phyloP scores from a whole-genome alignment of 2,888 invertebrate species.

The Oscheius sp. region DNA sequence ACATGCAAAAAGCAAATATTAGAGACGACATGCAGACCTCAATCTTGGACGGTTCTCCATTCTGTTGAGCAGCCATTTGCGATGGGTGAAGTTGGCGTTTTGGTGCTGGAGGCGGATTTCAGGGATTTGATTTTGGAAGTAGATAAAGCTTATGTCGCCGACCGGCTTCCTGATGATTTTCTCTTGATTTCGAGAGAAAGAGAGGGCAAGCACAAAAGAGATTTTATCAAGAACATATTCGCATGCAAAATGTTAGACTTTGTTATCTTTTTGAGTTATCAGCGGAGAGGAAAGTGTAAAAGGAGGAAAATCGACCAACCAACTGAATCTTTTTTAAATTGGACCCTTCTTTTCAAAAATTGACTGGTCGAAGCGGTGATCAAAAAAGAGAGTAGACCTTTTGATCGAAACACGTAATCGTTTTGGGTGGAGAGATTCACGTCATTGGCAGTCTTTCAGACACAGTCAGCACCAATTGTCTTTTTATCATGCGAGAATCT shows the following conservation, averaged over 20 bases:
- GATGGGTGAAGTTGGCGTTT: not conserved
- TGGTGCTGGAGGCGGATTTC: not conserved
- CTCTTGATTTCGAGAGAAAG: not conserved
- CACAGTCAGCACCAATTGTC: no score
- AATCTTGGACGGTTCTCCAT: not conserved
- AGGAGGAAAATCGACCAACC: no score
- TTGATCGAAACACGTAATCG: no score
- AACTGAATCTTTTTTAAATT: no score
- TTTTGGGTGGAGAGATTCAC: no score
- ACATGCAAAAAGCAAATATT: not conserved
- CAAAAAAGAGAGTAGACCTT: no score
- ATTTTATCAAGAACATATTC: not conserved
- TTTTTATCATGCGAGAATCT: no score
- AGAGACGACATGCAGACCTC: conserved; percentile 3
- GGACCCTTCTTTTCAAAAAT: no score
- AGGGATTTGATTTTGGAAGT: not conserved
- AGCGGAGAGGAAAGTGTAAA: no score
- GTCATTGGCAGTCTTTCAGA: no score
- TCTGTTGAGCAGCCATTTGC: not conserved
- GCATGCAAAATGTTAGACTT: no score
- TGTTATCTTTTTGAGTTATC: not conserved
- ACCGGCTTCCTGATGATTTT: not conserved
- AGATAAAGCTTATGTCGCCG: conserved; percentile 2
- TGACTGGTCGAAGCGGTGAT: no score
- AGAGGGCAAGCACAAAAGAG: not conserved